Evolutionary conservation across 2,113 vertebrate species (phyloP).

Genomic region (Vanacampus margaritifer): DNA sequence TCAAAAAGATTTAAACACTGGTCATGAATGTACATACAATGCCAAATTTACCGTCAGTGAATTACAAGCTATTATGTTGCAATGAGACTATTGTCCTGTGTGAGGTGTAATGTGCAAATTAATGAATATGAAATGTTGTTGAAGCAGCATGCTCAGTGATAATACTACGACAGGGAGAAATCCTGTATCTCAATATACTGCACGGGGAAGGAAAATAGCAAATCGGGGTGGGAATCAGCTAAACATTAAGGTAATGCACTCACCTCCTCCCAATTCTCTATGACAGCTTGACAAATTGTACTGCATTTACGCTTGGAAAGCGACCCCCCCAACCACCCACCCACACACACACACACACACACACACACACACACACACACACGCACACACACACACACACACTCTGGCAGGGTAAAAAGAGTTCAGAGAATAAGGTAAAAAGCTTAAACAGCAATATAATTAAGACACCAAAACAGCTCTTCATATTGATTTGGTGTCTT

Average conservation of each 20-base stretch:
- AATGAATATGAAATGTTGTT: neutral
- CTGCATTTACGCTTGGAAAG: conserved; percentile 24
- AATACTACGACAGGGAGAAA: neutral
- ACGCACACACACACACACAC: too few species aligned
- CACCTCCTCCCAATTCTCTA: neutral
- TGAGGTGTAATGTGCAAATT: neutral
- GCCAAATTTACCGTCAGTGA: neutral
- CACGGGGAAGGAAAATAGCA: neutral
- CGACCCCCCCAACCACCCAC: too few species aligned
- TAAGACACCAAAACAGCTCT: conserved; percentile 37
- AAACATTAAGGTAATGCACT: conserved; percentile 1
- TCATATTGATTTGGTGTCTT: conserved; percentile 55
- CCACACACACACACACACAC: too few species aligned
- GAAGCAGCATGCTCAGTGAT: neutral
- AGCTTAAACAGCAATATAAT: conserved; percentile 54
- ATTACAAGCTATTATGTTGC: neutral
- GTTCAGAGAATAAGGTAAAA: conserved; percentile 23
- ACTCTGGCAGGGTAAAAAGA: conserved; percentile 28
- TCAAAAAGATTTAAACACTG: too few species aligned
- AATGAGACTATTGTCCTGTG: neutral
- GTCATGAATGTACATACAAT: neutral
- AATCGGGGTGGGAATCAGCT: neutral
- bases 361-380: too few species aligned
- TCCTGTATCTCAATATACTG: neutral
- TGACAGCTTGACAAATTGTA: conserved; percentile 25